Evolutionary conservation across 2,797 vertebrate genomes (phyloP).

Genomic region (Enteromius trimaculatus): DNA sequence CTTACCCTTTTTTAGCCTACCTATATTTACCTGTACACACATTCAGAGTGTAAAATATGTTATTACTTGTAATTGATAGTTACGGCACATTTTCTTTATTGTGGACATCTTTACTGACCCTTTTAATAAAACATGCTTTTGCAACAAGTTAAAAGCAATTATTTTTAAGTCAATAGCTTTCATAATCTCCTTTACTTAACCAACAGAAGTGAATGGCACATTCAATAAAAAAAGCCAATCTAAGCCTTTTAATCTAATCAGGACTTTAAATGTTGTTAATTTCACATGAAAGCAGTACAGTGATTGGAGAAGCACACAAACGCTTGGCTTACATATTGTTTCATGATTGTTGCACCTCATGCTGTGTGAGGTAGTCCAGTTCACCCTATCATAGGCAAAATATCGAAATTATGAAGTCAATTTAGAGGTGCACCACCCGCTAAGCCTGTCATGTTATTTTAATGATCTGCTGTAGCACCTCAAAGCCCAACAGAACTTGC

Average conservation of each 20-base stretch:
- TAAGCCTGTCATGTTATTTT: slow-evolving; percentile 60
- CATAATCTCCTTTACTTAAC: neutral
- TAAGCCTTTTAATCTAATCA: neutral
- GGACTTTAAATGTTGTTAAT: slow-evolving; percentile 5
- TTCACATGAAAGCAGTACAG: slow-evolving; percentile 15
- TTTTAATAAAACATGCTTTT: neutral
- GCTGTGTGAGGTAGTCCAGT: slow-evolving; percentile 52
- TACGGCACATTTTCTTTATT: neutral
- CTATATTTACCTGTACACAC: neutral
- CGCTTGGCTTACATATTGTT: slow-evolving; percentile 40
- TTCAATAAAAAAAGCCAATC: neutral
- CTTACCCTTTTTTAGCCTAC: neutral
- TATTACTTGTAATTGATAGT: neutral
- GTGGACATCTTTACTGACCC: neutral
- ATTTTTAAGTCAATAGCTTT: neutral
- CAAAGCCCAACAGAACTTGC: slow-evolving; percentile 60
- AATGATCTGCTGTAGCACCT: slow-evolving; percentile 64
- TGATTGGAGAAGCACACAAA: neutral
- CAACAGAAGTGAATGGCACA: neutral
- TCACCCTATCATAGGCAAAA: slow-evolving; percentile 55
- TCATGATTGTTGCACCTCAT: slow-evolving; percentile 51
- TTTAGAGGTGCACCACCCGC: slow-evolving; percentile 59
- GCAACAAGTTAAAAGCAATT: neutral
- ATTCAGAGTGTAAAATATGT: neutral
- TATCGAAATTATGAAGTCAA: slow-evolving; percentile 58